These are phyloP conservation scores for Limnephilus lunatus DNA, from an alignment of 2,888 invertebrate genomes.

Conservation along the genomic window DNA sequence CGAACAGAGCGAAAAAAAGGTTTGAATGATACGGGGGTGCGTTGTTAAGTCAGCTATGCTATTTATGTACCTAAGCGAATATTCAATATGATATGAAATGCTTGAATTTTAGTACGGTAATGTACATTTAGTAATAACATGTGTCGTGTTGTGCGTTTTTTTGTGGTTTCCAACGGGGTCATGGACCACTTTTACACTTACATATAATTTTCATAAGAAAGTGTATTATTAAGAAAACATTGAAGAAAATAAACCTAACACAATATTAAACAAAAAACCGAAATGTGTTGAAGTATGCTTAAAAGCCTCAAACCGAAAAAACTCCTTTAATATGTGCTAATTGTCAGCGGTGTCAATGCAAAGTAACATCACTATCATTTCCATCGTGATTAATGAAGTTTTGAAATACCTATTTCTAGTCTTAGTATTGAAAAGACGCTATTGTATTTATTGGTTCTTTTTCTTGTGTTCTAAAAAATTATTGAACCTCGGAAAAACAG, in stretches of 20 bases:
- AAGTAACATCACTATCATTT: background rate
- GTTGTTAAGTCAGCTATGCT: background rate
- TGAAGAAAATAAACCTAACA: too few species aligned
- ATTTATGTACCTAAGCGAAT: background rate
- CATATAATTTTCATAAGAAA: too few species aligned
- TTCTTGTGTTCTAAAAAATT: background rate
- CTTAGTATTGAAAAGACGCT: background rate
- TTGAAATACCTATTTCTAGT: background rate
- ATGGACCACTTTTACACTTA: too few species aligned
- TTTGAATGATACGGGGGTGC: background rate
- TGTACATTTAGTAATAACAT: too few species aligned
- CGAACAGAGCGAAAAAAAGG: background rate
- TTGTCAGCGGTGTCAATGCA: background rate
- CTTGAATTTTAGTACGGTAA: background rate
- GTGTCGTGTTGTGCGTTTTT: too few species aligned
- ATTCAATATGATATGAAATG: too few species aligned
- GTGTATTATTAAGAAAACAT: too few species aligned
- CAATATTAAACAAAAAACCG: too few species aligned
- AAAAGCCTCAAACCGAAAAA: too few species aligned
- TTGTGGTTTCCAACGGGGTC: too few species aligned
- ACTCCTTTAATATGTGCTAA: background rate
- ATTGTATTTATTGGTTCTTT: background rate
- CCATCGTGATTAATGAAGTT: background rate
- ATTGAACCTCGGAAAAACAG: background rate
- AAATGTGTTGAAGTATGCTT: too few species aligned